Conservation (phyloP, 2,888 invertebrate genomes). For the Gandaritis pyraliata region DNA sequence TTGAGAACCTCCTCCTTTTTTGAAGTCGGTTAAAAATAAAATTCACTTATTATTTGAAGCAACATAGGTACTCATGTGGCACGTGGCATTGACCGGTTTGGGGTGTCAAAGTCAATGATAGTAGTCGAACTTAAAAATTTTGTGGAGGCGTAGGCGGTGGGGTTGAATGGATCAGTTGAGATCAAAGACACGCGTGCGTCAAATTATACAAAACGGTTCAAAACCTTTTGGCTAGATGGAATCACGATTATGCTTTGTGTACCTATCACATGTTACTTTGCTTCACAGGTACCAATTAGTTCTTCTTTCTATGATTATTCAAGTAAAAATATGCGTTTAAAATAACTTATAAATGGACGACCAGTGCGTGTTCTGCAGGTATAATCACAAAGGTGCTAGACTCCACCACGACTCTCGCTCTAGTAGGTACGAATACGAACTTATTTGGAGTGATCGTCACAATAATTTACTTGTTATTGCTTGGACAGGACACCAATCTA, state of each 20-base stretch:
- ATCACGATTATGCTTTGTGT: no score
- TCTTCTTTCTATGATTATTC: no score
- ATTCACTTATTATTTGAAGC: neutral
- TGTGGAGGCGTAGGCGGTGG: slow-evolving; percentile 39
- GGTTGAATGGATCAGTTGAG: slow-evolving; percentile 39
- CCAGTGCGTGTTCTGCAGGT: no score
- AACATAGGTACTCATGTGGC: slow-evolving; percentile 9
- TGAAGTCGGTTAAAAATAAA: no score
- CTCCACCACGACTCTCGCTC: slow-evolving; percentile 17
- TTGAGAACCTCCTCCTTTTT: no score
- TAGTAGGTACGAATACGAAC: slow-evolving; percentile 32
- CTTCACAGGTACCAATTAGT: no score
- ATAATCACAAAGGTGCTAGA: no score
- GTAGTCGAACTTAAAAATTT: slow-evolving; percentile 38
- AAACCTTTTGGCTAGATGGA: neutral
- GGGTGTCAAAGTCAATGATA: slow-evolving; percentile 51
- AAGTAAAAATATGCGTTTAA: no score
- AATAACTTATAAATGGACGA: no score
- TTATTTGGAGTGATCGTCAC: slow-evolving; percentile 45
- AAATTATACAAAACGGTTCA: slow-evolving; percentile 37
- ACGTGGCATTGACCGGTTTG: slow-evolving; percentile 46
- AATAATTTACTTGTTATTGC: slow-evolving; percentile 51
- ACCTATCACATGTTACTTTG: no score
- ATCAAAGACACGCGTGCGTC: slow-evolving; percentile 45
- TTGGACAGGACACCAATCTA: slow-evolving; percentile 52